Conservation (phyloP, 1,140 invertebrate species). For the Andricus grossulariae region DNA sequence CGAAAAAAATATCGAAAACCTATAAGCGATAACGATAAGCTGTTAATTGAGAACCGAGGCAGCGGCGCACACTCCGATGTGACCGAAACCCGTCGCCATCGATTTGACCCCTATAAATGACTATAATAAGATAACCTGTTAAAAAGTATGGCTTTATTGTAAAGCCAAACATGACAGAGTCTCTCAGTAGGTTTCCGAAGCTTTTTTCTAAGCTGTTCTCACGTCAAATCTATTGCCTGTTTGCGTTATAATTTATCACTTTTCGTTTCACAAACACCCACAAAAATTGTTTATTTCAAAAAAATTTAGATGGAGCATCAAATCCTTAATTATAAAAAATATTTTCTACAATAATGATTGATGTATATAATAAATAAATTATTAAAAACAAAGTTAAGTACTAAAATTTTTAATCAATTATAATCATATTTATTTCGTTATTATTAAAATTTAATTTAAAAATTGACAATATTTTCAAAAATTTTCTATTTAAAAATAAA, state of each 20-base stretch:
- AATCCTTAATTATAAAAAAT: too few relatives aligned
- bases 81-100: slow-evolving; percentile 43
- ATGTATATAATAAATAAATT: too few relatives aligned
- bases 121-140: slow-evolving; percentile 47
- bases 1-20: slow-evolving; percentile 72
- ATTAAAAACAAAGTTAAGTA: too few relatives aligned
- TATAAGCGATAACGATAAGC: slow-evolving; percentile 73
- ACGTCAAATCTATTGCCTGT: background rate
- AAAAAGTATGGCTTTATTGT: slow-evolving; percentile 37
- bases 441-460: too few relatives aligned
- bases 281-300: too few relatives aligned
- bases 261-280: too few relatives aligned
- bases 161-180: slow-evolving; percentile 33
- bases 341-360: too few relatives aligned
- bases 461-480: too few relatives aligned
- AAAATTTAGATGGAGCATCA: too few relatives aligned
- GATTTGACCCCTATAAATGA: slow-evolving; percentile 50
- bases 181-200: slow-evolving; percentile 20
- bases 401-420: too few relatives aligned
- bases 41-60: slow-evolving; percentile 73
- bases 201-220: background rate
- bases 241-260: slow-evolving; percentile 5
- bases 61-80: slow-evolving; percentile 44
- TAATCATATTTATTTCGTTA: too few relatives aligned
- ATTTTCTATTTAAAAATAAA: too few relatives aligned